Conservation (phyloP, 1,140 invertebrate genomes). For the Heliothis subflexa region DNA sequence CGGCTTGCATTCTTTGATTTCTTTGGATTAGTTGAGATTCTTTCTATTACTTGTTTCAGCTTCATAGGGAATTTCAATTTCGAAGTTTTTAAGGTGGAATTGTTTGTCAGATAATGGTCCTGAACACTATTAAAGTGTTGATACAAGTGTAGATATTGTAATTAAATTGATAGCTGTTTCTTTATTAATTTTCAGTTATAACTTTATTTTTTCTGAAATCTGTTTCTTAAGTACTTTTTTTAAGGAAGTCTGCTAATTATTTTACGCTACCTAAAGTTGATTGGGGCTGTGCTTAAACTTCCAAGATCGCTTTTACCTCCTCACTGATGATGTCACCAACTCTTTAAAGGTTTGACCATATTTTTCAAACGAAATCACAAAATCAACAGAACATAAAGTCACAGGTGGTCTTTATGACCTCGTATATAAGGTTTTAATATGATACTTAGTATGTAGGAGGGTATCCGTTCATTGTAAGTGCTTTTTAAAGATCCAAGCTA, state of each 20-base stretch:
- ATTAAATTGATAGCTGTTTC: too few relatives aligned
- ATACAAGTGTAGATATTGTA: too few relatives aligned
- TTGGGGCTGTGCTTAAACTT: too few relatives aligned
- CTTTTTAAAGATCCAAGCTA: constrained; percentile 12
- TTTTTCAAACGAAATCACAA: constrained; percentile 12
- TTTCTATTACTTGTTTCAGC: background rate
- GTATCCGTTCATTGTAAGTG: constrained; percentile 16
- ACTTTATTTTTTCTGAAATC: too few relatives aligned
- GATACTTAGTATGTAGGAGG: background rate
- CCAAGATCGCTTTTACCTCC: too few relatives aligned
- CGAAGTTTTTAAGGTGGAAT: too few relatives aligned
- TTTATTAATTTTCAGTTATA: too few relatives aligned
- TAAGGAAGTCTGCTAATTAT: too few relatives aligned
- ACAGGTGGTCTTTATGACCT: constrained; percentile 18
- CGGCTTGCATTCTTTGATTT: constrained; percentile 20
- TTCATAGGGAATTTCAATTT: background rate
- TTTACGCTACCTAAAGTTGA: too few relatives aligned
- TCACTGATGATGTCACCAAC: constrained; percentile 2
- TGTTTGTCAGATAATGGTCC: too few relatives aligned
- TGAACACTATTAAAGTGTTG: too few relatives aligned
- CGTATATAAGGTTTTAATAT: constrained; percentile 27
- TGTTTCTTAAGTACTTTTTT: too few relatives aligned
- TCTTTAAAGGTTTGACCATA: background rate
- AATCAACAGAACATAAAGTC: constrained; percentile 1
- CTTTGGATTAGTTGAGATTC: background rate